Conservation (phyloP, 2,113 vertebrate species). For the Acanthochromis polyacanthus region DNA sequence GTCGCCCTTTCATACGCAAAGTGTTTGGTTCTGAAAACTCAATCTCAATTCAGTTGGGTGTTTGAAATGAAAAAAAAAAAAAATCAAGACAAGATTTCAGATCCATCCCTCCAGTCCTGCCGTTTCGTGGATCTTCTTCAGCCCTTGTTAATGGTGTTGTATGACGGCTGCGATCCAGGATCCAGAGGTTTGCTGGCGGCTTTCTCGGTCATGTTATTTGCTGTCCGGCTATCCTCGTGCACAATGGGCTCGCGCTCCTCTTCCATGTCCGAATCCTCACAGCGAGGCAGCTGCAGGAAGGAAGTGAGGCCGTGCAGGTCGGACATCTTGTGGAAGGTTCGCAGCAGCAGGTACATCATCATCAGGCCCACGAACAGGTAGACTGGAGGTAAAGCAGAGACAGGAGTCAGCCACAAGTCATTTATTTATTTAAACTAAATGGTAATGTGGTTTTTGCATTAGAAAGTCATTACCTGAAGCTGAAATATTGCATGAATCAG, state of each 20-base stretch:
- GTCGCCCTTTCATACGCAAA: not conserved
- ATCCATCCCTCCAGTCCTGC: constrained; percentile 26
- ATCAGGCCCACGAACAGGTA: constrained; percentile 92
- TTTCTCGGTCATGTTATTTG: not conserved
- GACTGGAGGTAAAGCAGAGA: constrained; percentile 55
- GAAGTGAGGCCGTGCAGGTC: constrained; percentile 89
- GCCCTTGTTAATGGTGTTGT: constrained; percentile 85
- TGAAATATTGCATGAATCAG: not conserved
- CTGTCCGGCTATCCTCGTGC: constrained; percentile 22
- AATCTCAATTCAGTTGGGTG: constrained; percentile 10
- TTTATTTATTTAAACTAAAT: not conserved
- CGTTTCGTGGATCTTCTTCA: constrained; percentile 49
- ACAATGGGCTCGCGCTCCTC: constrained; percentile 81
- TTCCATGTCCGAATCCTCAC: constrained; percentile 71
- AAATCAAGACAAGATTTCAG: constrained; percentile 26
- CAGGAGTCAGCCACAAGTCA: not conserved
- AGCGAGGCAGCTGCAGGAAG: constrained; percentile 86
- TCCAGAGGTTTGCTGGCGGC: constrained; percentile 65
- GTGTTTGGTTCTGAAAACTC: constrained; percentile 31
- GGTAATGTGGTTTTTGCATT: too few species aligned
- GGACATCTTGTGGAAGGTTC: constrained; percentile 87
- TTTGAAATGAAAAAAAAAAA: not conserved
- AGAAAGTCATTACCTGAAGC: too few species aligned
- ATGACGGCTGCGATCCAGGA: constrained; percentile 73
- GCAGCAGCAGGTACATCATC: constrained; percentile 89